Percentiles rank a stretch among this genome's conserved stretches.
Evolutionary conservation across 2,888 invertebrate species (phyloP).

Genomic region (Apamea epomidion): DNA sequence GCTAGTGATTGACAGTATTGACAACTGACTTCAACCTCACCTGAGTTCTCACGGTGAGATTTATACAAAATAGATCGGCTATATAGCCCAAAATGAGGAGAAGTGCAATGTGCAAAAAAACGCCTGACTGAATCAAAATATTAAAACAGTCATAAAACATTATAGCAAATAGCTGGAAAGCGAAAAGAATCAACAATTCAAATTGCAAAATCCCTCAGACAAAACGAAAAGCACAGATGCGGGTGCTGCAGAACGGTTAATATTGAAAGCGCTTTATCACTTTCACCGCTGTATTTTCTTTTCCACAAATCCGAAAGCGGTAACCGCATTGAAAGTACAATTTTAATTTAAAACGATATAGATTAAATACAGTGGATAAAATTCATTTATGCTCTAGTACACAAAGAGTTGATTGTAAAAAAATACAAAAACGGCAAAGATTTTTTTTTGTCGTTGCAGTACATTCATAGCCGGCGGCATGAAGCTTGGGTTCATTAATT

Average conservation of each 20-base stretch:
- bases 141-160: conserved; percentile 15
- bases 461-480: conserved; percentile 30
- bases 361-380: conserved; percentile 34
- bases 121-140: neutral
- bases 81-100: neutral
- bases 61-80: too few relatives aligned
- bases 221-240: conserved; percentile 45
- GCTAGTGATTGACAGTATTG: too few relatives aligned
- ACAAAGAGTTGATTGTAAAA: conserved; percentile 41
- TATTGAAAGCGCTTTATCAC: conserved; percentile 54
- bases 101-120: neutral
- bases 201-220: conserved; percentile 39
- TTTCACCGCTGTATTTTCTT: conserved; percentile 50
- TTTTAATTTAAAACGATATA: conserved; percentile 52
- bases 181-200: conserved; percentile 47
- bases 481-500: conserved; percentile 36
- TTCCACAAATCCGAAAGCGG: conserved; percentile 45
- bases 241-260: conserved; percentile 44
- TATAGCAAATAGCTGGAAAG: conserved; percentile 19
- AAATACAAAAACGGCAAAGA: conserved; percentile 14
- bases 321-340: conserved; percentile 34
- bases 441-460: conserved; percentile 33
- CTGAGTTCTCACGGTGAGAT: too few relatives aligned
- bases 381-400: conserved; percentile 32
- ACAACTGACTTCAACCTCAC: too few relatives aligned